phyloP scores from a whole-genome alignment of 2,797 vertebrate genomes.

The Chaenodraco wilsoni region DNA sequence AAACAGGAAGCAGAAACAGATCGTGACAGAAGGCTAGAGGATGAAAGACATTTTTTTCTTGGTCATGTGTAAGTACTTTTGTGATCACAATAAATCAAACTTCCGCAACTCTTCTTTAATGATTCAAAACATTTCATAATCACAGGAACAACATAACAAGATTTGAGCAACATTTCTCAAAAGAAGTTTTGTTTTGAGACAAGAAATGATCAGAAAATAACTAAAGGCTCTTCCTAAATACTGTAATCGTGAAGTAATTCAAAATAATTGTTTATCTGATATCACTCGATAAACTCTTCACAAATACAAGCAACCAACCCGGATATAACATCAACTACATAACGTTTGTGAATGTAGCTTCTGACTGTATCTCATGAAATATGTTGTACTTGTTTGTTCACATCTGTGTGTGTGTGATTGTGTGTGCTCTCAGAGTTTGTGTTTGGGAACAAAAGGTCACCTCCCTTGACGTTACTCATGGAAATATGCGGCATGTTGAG shows the following conservation, averaged over 20 bases:
- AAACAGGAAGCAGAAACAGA: background rate
- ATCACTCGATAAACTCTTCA: background rate
- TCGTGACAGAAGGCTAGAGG: background rate
- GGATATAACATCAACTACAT: background rate
- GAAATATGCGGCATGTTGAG: slow-evolving; percentile 53
- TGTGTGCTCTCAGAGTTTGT: slow-evolving; percentile 44
- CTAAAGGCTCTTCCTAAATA: background rate
- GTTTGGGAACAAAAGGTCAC: slow-evolving; percentile 68
- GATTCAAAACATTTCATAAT: background rate
- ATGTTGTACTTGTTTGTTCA: slow-evolving; percentile 14
- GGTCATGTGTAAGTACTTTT: background rate
- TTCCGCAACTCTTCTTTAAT: background rate
- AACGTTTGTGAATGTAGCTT: background rate
- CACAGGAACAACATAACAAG: background rate
- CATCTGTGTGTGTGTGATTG: slow-evolving; percentile 17
- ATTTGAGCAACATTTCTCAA: too few species aligned
- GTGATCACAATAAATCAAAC: slow-evolving; percentile 9
- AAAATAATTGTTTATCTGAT: background rate
- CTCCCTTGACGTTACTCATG: slow-evolving; percentile 51
- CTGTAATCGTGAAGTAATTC: background rate
- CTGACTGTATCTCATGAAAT: slow-evolving; percentile 13
- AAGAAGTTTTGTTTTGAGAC: background rate
- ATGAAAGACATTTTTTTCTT: slow-evolving; percentile 7
- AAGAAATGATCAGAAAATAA: background rate
- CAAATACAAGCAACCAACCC: background rate